Conservation (phyloP, 2,888 invertebrate species). For the Acronicta aceris region DNA sequence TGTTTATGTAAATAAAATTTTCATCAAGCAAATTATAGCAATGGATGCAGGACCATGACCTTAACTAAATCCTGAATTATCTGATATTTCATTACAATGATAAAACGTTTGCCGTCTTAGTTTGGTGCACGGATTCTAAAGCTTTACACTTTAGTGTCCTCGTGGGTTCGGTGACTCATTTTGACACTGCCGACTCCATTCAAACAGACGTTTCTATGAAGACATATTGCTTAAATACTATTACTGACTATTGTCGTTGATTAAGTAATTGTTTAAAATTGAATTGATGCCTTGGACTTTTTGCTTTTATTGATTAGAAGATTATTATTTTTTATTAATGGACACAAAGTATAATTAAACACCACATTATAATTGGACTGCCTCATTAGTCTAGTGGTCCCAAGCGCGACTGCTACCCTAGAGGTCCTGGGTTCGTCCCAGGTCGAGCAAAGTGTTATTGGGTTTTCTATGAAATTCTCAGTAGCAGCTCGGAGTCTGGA, state of each 20-base stretch:
- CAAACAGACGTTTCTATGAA: conserved; percentile 26
- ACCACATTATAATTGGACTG: too few species aligned
- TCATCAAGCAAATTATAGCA: not conserved
- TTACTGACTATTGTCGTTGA: conserved; percentile 47
- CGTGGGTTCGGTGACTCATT: conserved; percentile 50
- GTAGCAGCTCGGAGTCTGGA: too few species aligned
- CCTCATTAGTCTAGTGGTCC: too few species aligned
- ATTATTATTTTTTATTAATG: too few species aligned
- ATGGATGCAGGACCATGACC: conserved; percentile 41
- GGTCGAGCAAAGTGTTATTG: too few species aligned
- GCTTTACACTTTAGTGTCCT: conserved; percentile 61
- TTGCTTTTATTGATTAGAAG: conserved; percentile 10
- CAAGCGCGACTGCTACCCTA: too few species aligned
- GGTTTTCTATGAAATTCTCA: too few species aligned
- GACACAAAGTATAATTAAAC: too few species aligned
- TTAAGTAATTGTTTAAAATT: conserved; percentile 44
- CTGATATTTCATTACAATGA: conserved; percentile 73
- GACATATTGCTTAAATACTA: conserved; percentile 43
- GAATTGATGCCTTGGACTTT: conserved; percentile 17
- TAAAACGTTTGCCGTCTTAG: conserved; percentile 65
- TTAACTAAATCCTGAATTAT: conserved; percentile 66
- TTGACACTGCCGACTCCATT: conserved; percentile 9
- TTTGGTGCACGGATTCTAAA: conserved; percentile 60
- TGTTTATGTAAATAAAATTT: not conserved
- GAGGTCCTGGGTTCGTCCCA: too few species aligned